These are phyloP conservation scores for Chelonoidis abingdonii DNA, from an alignment of 2,113 vertebrate species.

Conservation along the genomic window DNA sequence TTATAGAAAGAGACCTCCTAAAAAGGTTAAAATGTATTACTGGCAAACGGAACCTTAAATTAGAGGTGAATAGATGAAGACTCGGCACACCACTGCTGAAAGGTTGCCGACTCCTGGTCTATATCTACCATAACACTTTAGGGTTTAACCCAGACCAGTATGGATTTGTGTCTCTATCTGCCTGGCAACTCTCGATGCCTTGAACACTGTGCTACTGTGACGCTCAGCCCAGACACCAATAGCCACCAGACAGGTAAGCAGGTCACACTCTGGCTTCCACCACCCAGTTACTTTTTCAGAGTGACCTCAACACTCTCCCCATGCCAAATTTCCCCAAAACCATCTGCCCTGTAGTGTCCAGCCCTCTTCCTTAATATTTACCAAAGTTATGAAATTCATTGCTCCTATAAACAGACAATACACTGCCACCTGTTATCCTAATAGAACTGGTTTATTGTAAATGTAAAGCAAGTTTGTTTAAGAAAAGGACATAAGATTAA, in stretches of 20 bases:
- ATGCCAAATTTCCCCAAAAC: neutral
- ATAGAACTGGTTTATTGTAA: neutral
- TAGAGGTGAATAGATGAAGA: no score
- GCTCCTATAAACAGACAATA: neutral
- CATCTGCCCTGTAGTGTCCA: neutral
- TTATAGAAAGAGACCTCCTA: no score
- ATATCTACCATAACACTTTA: neutral
- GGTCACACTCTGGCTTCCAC: neutral
- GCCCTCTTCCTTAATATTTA: neutral
- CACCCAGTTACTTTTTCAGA: neutral
- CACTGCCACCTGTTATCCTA: neutral
- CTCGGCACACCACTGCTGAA: no score
- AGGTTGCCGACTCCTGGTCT: no score
- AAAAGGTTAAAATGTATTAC: no score
- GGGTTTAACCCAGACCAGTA: neutral
- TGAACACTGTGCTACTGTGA: neutral
- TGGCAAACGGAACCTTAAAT: no score
- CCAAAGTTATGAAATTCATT: neutral
- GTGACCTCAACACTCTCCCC: neutral
- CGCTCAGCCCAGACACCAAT: neutral
- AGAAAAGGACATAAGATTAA: neutral
- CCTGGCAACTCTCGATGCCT: neutral
- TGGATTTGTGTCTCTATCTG: neutral
- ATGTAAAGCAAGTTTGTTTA: neutral
- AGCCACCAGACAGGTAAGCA: neutral